Evolutionary conservation across 2,113 vertebrate species (phyloP).

Genomic region (Acinonyx jubatus): DNA sequence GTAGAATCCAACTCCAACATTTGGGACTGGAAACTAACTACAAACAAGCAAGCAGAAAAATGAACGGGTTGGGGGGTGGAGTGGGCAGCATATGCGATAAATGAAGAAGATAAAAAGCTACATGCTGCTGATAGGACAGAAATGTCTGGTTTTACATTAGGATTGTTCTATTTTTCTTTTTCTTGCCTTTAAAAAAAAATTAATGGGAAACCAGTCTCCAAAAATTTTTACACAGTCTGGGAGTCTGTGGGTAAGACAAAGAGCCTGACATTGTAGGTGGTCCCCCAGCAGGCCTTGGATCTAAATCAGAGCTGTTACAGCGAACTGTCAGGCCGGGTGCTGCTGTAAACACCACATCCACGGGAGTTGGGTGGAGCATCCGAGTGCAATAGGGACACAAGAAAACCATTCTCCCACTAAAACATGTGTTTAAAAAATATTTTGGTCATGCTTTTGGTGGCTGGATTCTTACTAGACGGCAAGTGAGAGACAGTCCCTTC

Average conservation of each 20-base stretch:
- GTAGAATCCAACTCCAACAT: background rate
- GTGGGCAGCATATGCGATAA: background rate
- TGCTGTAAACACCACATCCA: background rate
- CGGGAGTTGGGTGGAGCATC: accelerated
- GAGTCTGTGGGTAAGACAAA: constrained; percentile 38
- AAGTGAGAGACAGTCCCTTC: background rate
- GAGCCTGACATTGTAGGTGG: constrained; percentile 42
- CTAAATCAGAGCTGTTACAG: background rate
- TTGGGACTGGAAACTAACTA: background rate
- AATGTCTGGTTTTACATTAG: constrained; percentile 8
- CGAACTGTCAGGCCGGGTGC: background rate
- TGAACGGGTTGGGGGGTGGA: background rate
- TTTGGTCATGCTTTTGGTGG: background rate
- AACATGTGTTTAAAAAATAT: background rate
- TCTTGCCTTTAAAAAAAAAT: background rate
- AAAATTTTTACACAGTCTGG: constrained; percentile 66
- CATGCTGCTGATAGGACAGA: constrained; percentile 8
- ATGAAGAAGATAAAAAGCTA: constrained; percentile 47
- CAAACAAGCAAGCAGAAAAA: background rate
- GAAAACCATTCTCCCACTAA: background rate
- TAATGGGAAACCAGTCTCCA: constrained; percentile 54
- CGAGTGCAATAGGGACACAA: background rate
- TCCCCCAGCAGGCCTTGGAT: background rate
- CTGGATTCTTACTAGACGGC: background rate
- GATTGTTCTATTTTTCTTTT: constrained; percentile 38